These are phyloP conservation scores for Heliocidaris tuberculata DNA, from an alignment of 35 echinoderm and acorn worm species.

Conservation along the genomic window DNA sequence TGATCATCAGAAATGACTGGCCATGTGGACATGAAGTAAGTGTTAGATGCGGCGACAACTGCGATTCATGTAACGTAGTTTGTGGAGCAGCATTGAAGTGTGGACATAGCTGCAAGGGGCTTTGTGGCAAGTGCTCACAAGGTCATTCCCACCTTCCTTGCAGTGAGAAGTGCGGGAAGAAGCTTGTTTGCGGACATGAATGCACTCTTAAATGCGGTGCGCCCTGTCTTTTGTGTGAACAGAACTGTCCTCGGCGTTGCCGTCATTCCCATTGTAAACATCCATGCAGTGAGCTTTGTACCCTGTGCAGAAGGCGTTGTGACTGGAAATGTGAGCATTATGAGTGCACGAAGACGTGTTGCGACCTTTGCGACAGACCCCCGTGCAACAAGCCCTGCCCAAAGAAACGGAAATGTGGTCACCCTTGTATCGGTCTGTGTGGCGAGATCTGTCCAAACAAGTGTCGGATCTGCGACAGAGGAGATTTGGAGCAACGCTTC, in stretches of 20 bases:
- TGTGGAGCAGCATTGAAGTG: constrained; percentile 66
- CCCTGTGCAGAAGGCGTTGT: constrained; percentile 63
- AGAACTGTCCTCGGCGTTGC: constrained; percentile 69
- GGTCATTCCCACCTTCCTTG: constrained; percentile 20
- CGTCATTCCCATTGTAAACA: constrained; percentile 70
- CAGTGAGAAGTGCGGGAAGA: constrained; percentile 55
- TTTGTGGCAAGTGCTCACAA: constrained; percentile 18
- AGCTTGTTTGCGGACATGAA: constrained; percentile 78
- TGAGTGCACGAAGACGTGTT: constrained; percentile 55
- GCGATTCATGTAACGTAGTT: constrained; percentile 34
- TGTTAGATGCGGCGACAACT: constrained; percentile 55
- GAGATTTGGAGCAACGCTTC: constrained; percentile 52
- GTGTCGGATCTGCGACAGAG: constrained; percentile 62
- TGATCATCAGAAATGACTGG: constrained; percentile 23
- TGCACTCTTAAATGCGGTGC: constrained; percentile 65
- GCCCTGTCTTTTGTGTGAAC: constrained; percentile 76
- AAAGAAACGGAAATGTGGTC: constrained; percentile 39
- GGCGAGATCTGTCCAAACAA: constrained; percentile 68
- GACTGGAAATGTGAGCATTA: constrained; percentile 63
- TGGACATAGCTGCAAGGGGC: constrained; percentile 55
- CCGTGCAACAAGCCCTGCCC: constrained; percentile 57
- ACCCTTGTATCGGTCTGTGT: constrained; percentile 75
- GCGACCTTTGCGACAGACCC: constrained; percentile 57
- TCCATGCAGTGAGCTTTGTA: constrained; percentile 68
- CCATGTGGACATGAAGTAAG: constrained; percentile 75